A percentile compares a stretch with the other conserved stretches of the same genome.
Conservation (phyloP, 2,797 vertebrate species). For the Danio kyathit region DNA sequence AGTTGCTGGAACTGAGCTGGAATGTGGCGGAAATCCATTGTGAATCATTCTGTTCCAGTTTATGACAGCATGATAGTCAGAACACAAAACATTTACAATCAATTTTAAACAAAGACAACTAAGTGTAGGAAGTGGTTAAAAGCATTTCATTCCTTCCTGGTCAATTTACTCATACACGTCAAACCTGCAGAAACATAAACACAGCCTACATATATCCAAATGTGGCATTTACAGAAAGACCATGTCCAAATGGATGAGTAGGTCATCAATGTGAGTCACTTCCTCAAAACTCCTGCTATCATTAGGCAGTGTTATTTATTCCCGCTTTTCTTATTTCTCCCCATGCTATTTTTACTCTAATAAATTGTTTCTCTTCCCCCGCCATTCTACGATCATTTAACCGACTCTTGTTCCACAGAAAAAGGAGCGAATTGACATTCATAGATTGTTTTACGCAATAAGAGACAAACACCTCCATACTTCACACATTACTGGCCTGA, state of each 20-base stretch:
- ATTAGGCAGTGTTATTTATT: slow-evolving; percentile 48
- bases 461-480: slow-evolving; percentile 30
- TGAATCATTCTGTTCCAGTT: neutral
- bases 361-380: slow-evolving; percentile 41
- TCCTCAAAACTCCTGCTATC: slow-evolving; percentile 43
- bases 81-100: neutral
- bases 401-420: slow-evolving; percentile 16
- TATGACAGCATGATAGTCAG: neutral
- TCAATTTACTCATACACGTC: neutral
- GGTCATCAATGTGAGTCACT: slow-evolving; percentile 51
- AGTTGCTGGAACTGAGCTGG: neutral
- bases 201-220: slow-evolving; percentile 25
- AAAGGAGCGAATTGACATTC: slow-evolving; percentile 39
- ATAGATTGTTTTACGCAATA: slow-evolving; percentile 37
- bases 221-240: slow-evolving; percentile 36
- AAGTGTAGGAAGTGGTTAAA: slow-evolving; percentile 1
- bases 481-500: slow-evolving; percentile 26
- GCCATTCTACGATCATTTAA: slow-evolving; percentile 7
- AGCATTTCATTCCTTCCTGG: neutral
- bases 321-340: neutral
- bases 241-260: slow-evolving; percentile 39
- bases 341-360: slow-evolving; percentile 46
- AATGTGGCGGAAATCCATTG: neutral
- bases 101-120: neutral
- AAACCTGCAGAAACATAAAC: slow-evolving; percentile 15